Evolutionary conservation across 1,140 invertebrate species (phyloP).

Genomic region (Dendrolimus punctatus): DNA sequence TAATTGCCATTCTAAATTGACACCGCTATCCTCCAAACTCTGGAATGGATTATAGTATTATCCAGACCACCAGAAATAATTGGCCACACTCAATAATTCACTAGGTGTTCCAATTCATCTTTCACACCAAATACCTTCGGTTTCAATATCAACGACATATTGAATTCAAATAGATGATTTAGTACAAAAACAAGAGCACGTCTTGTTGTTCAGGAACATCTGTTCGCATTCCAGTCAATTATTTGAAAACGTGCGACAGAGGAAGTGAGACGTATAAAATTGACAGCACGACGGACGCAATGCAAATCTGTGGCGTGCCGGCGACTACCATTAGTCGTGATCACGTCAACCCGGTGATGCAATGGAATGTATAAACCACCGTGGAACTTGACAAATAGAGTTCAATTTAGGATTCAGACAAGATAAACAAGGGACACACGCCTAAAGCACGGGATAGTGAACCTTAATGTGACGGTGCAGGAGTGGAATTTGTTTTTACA

Average conservation of each 20-base stretch:
- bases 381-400: constrained; percentile 33
- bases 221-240: constrained; percentile 40
- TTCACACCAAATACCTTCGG: no score
- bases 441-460: constrained; percentile 15
- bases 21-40: constrained; percentile 6
- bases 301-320: constrained; percentile 53
- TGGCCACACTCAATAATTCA: no score
- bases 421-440: constrained; percentile 18
- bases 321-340: constrained; percentile 35
- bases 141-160: no score
- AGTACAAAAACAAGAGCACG: no score
- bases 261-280: constrained; percentile 43
- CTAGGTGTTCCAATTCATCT: no score
- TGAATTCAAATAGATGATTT: no score
- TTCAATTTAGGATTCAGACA: constrained; percentile 34
- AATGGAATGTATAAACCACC: constrained; percentile 23
- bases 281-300: constrained; percentile 43
- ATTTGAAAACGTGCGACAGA: constrained; percentile 27
- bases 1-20: constrained; percentile 15
- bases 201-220: constrained; percentile 4
- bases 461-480: constrained; percentile 23
- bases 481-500: constrained; percentile 19
- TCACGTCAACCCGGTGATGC: constrained; percentile 20
- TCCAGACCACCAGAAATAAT: no score
- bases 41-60: no score